phyloP scores from a whole-genome alignment of 2,113 vertebrate species.

The Globicephala melas region DNA sequence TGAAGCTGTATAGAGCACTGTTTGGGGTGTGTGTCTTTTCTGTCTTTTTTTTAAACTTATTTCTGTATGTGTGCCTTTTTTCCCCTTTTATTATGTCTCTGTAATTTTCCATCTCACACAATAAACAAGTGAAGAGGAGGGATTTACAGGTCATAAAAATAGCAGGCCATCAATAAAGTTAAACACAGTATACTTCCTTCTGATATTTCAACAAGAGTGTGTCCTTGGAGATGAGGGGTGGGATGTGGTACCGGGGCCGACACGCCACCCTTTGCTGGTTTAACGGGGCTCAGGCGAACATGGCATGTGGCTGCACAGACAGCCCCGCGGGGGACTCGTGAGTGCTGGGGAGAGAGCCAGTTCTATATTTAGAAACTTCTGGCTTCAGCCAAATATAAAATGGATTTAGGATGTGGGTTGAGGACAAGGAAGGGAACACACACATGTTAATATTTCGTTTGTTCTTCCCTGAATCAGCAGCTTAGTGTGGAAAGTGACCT shows the following conservation, averaged over 20 bases:
- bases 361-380: neutral
- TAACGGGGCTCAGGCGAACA: fast-evolving
- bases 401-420: neutral
- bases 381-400: neutral
- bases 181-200: neutral
- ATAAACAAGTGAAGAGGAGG: neutral
- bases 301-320: fast-evolving
- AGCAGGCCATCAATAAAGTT: neutral
- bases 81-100: neutral
- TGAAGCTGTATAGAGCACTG: neutral
- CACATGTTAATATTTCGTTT: neutral
- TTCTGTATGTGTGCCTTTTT: no score
- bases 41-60: neutral
- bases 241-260: fast-evolving
- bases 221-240: neutral
- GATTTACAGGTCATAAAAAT: neutral
- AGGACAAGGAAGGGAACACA: neutral
- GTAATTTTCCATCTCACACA: slow-evolving; percentile 26
- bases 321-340: neutral
- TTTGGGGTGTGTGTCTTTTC: neutral
- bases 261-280: neutral
- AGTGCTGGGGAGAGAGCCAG: neutral
- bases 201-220: neutral
- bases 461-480: neutral
- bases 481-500: neutral